Base-by-base conservation (phyloP, 1,140 invertebrate species). In the Augochlora pura region DNA sequence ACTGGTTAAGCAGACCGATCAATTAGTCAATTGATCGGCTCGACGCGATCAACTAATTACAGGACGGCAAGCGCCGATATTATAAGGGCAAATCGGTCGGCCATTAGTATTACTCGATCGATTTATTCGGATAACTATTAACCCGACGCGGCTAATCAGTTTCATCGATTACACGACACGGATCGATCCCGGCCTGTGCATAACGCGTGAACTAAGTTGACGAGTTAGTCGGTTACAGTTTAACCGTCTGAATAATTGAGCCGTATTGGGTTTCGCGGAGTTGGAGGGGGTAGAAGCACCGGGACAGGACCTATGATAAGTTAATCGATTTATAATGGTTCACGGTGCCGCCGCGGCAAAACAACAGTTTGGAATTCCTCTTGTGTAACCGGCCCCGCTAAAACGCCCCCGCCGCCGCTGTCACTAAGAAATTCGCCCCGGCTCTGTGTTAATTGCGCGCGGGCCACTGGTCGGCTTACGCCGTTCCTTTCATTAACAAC, bases 51-150 rank as follows among this genome's bases (percentile, higher is more conserved):
- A 42, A 21, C 23, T 70, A 71, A 78, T 78, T 72, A 78, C 46
- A 72, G 76, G 18, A 21, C 38, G 27, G 49, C 6, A 18, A 1
- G 21, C 1, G 14, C 12, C 12, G 62, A 46, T 39, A 62, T 77
- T 72, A 64, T 42, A 46, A 64, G 46, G 76, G 25, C 68, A 78
- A 78, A 78, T 72, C 60, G 38, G 32, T 23, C 32, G 32, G 60
- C 27, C 68, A 57, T 32, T 52, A 46, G 63, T 72, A 72, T 63
- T 64, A 46, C 68, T 78, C 63, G 69, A 78, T 78, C 76, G 76
- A 78, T 78, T 78, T 72, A 72, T 78, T 71, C 76, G 69, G 62
- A 39, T 72, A 72, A 78, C 69, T 78, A 78, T 78, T 64, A 72
- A 62, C 76, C 76, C 21, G 49, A n/a, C 32, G 16, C 54, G 32